Base-by-base conservation (phyloP, 2,113 vertebrate genomes). In the Crotalus helleri region DNA sequence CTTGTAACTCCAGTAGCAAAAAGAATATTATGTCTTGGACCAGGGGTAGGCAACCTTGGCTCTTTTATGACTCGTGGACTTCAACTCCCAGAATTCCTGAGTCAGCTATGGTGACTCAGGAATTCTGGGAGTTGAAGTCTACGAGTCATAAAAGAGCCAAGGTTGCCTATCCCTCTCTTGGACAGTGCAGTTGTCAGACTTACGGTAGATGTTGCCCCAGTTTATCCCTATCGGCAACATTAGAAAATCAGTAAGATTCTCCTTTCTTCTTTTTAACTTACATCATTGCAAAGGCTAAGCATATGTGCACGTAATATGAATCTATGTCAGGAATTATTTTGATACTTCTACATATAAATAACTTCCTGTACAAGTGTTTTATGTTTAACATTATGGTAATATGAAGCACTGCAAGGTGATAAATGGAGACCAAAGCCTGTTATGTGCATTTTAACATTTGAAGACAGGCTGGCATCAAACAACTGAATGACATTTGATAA, bases 341-440 rank as follows among this genome's bases (percentile, higher is more conserved):
- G 39, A 86, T 29, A 53, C 26, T 86, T 86, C 29, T 46, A 39
- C 57, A 89, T 90, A 21, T 81, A 85, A 93, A 93, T 59, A 57
- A n/a, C 51, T 90, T 93, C 55, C 57, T 46, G 74, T 93, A 86
- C 88, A 85, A 86, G 74, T 89, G 26, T 93, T 74, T 93, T 93
- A 90, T 93, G 86, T 93, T 93, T 93, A 93, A 90, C 90, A 53
- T 86, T 90, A 13, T 90, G 92, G 92, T 93, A 93, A 93, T 81
- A 53, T 90, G 92, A 93, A 93, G 44, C 92, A 61, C 55, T 39
- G 21, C 74, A 53, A 57, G 29, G 21, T 86, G 44, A 74, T 93
- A 93, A 93, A 12, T 39, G 61, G 92, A 90, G 92, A 90, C 46
- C 46, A 39, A 74, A 93, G 55, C 92, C 74, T 93, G 92, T 93